These are phyloP conservation scores for Podarcis raffonei DNA, from an alignment of 2,113 vertebrate genomes.

Conservation along the genomic window DNA sequence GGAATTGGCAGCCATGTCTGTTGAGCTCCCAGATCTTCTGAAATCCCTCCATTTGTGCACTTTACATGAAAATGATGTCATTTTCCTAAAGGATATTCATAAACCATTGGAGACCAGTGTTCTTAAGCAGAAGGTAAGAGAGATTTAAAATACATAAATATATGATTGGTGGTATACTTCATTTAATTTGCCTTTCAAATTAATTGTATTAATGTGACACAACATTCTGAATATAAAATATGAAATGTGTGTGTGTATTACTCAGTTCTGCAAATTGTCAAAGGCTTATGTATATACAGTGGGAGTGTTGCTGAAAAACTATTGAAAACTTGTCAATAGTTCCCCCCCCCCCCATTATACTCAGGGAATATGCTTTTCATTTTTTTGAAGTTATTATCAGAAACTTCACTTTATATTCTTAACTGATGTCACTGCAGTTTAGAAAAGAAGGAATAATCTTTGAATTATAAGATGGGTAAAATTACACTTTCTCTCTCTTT, in stretches of 20 bases:
- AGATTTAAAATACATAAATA: neutral
- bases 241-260: neutral
- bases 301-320: neutral
- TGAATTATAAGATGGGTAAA: neutral
- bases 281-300: neutral
- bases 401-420: neutral
- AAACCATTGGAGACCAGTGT: constrained; percentile 69
- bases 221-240: neutral
- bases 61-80: constrained; percentile 90
- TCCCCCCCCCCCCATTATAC: neutral
- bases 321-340: neutral
- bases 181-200: neutral
- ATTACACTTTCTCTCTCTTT: constrained; percentile 47
- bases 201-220: neutral
- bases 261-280: neutral
- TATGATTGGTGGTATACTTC: neutral
- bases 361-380: neutral
- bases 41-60: constrained; percentile 85
- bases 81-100: constrained; percentile 87
- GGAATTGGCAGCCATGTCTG: constrained; percentile 82
- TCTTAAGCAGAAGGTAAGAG: constrained; percentile 70
- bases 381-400: neutral
- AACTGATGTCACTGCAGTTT: neutral
- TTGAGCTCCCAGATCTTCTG: constrained; percentile 87
- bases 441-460: neutral